Conservation (phyloP, 2,113 vertebrate species). For the Prionailurus bengalensis region DNA sequence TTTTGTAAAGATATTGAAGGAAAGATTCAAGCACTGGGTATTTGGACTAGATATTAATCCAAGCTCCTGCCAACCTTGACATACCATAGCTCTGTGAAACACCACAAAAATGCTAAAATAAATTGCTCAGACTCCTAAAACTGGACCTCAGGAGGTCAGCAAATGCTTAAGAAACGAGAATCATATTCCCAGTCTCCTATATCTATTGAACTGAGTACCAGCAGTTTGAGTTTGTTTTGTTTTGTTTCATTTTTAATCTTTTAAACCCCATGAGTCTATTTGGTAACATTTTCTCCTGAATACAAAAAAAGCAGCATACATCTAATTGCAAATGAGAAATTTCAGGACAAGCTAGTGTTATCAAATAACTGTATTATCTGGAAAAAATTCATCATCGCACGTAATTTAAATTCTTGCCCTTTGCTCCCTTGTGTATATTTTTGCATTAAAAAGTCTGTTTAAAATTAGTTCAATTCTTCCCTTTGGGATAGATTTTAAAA, state of each 20-base stretch:
- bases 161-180: neutral
- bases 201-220: neutral
- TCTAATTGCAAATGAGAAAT: slow-evolving; percentile 83
- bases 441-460: slow-evolving; percentile 72
- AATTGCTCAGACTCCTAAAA: neutral
- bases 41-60: neutral
- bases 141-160: neutral
- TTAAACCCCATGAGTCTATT: slow-evolving; percentile 69
- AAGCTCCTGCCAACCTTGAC: neutral
- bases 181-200: neutral
- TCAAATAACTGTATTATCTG: slow-evolving; percentile 76
- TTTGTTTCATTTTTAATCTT: slow-evolving; percentile 69
- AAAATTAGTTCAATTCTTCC: slow-evolving; percentile 73
- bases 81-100: neutral
- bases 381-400: slow-evolving; percentile 75
- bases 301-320: slow-evolving; percentile 70
- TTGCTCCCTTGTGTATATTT: slow-evolving; percentile 72
- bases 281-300: slow-evolving; percentile 73
- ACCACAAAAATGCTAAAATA: neutral
- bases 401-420: slow-evolving; percentile 80
- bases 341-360: slow-evolving; percentile 70
- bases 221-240: slow-evolving; percentile 11
- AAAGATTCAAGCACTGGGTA: neutral
- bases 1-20: slow-evolving; percentile 1
- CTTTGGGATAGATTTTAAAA: slow-evolving; percentile 71